Evolutionary conservation across 2,113 vertebrate genomes (phyloP).

Genomic region (Pollimyrus isidori): DNA sequence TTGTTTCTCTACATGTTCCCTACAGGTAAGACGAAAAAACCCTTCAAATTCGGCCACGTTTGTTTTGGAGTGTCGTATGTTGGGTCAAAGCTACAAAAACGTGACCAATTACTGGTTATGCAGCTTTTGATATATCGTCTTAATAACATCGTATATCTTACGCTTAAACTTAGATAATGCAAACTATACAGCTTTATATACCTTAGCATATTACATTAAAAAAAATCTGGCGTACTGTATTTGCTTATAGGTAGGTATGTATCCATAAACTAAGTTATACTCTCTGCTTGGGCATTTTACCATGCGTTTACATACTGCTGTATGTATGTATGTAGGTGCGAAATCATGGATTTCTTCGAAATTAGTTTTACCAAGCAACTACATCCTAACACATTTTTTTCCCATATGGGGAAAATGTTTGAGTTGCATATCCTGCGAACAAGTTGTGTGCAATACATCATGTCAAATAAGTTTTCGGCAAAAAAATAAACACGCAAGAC

Average conservation of each 20-base stretch:
- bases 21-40: slow-evolving; percentile 69
- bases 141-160: background rate
- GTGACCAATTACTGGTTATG: background rate
- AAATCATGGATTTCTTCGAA: background rate
- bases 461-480: background rate
- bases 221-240: background rate
- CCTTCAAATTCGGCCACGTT: background rate
- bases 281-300: background rate
- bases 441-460: background rate
- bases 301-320: background rate
- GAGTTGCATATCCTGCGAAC: background rate
- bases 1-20: slow-evolving; percentile 82
- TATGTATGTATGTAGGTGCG: background rate
- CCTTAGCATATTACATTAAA: background rate
- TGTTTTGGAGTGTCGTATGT: background rate
- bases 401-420: background rate
- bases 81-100: background rate
- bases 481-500: background rate
- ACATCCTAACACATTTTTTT: background rate
- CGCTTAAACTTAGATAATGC: background rate
- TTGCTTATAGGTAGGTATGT: background rate
- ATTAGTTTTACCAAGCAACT: background rate
- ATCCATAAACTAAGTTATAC: background rate
- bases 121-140: background rate
- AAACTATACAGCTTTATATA: background rate